Percentiles rank a stretch among this genome's conserved stretches.
Evolutionary conservation across 2,888 invertebrate genomes (phyloP).

Genomic region (Hirtodrosophila confusa): DNA sequence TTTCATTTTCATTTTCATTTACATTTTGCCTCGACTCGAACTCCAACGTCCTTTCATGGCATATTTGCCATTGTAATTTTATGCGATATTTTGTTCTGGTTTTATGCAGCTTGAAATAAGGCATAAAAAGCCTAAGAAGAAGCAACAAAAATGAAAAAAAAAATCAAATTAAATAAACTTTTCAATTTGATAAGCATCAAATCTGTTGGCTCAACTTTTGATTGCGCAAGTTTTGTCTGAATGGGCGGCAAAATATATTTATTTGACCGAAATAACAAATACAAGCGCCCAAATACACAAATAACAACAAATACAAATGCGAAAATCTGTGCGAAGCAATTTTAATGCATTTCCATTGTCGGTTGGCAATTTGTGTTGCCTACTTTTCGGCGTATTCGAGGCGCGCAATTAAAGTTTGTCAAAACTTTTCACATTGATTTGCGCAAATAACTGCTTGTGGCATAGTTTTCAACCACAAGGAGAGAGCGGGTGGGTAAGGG

Average conservation of each 20-base stretch:
- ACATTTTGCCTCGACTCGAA: conserved; percentile 19
- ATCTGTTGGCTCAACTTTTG: conserved; percentile 68
- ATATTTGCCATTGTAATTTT: conserved; percentile 60
- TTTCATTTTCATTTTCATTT: conserved; percentile 56
- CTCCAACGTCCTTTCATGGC: conserved; percentile 42
- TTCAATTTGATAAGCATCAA: conserved; percentile 76
- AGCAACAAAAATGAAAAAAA: neutral
- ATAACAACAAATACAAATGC: conserved; percentile 21
- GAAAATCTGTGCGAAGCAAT: conserved; percentile 31
- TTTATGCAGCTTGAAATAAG: conserved; percentile 20
- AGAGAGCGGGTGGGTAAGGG: too few species aligned
- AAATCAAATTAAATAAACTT: conserved; percentile 54
- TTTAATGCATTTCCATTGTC: conserved; percentile 73
- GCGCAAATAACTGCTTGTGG: conserved; percentile 67
- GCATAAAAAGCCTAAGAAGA: conserved; percentile 22
- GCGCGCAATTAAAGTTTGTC: conserved; percentile 70
- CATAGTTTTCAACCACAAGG: conserved; percentile 45
- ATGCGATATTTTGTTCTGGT: conserved; percentile 30
- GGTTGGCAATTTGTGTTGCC: conserved; percentile 37
- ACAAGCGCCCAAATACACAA: neutral
- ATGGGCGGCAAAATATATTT: conserved; percentile 34
- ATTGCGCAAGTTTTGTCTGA: conserved; percentile 64
- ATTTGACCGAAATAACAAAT: conserved; percentile 54
- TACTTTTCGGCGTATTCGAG: conserved; percentile 22
- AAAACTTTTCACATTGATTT: conserved; percentile 70